Evolutionary conservation across 2,888 invertebrate species (phyloP).

Genomic region (Cheilosia pagana): DNA sequence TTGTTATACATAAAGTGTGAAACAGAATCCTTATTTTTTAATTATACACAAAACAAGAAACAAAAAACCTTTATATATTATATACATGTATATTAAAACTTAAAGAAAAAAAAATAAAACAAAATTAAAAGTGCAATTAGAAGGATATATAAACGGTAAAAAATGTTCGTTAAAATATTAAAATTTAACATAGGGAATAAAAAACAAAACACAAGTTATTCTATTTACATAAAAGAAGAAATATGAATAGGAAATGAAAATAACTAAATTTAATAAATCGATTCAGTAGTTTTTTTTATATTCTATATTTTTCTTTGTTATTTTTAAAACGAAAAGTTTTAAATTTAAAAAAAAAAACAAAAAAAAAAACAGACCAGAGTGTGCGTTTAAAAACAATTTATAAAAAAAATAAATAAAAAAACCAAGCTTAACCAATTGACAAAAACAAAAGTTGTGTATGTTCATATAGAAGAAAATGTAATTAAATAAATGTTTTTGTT

Average conservation of each 20-base stretch:
- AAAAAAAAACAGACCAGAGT: conserved; percentile 29
- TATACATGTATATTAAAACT: conserved; percentile 68
- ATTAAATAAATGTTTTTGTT: conserved; percentile 42
- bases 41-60: conserved; percentile 62
- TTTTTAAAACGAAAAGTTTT: conserved; percentile 14
- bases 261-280: conserved; percentile 58
- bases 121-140: conserved; percentile 86
- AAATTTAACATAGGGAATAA: conserved; percentile 76
- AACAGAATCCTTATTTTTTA: conserved; percentile 71
- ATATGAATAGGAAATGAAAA: conserved; percentile 74
- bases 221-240: conserved; percentile 86
- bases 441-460: conserved; percentile 41
- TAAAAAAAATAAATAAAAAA: not conserved
- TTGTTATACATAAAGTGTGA: conserved; percentile 48
- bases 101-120: conserved; percentile 75
- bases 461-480: conserved; percentile 33
- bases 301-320: conserved; percentile 18
- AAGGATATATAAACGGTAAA: conserved; percentile 84
- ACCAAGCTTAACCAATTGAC: conserved; percentile 39
- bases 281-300: conserved; percentile 29
- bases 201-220: conserved; percentile 80
- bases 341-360: conserved; percentile 5
- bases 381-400: conserved; percentile 34
- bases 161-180: conserved; percentile 81
- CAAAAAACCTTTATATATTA: conserved; percentile 68